Conservation (phyloP, 2,888 invertebrate genomes). For the Escarpia spicata region DNA sequence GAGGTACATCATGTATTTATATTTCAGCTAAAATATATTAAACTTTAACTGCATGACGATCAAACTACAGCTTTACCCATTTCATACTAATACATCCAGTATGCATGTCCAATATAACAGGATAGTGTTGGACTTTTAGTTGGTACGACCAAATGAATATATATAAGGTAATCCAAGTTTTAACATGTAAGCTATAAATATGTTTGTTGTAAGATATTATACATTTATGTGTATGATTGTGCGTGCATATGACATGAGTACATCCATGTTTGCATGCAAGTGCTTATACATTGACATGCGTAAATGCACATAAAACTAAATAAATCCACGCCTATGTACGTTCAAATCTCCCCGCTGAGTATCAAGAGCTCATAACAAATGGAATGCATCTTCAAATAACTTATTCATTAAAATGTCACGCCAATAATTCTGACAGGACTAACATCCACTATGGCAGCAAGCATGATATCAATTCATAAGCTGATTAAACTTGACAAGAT, state of each 20-base stretch:
- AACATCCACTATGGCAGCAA: neutral
- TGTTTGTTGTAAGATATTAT: neutral
- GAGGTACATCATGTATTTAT: neutral
- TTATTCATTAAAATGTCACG: conserved; percentile 6
- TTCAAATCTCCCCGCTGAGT: neutral
- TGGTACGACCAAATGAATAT: neutral
- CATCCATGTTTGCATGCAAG: neutral
- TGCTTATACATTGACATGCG: neutral
- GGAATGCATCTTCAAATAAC: neutral
- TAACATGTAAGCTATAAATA: neutral
- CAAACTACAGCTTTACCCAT: neutral
- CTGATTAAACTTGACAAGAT: neutral
- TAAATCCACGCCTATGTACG: neutral
- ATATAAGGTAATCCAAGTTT: neutral
- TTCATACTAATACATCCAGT: neutral
- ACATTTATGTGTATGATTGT: neutral
- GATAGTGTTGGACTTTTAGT: neutral
- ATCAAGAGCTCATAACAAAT: neutral
- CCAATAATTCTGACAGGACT: neutral
- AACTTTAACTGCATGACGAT: neutral
- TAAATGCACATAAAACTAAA: neutral
- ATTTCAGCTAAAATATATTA: neutral
- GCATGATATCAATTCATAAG: neutral
- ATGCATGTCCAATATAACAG: neutral
- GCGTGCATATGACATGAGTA: neutral